Conservation (phyloP, 2,113 vertebrate species). For the Ranitomeya variabilis region DNA sequence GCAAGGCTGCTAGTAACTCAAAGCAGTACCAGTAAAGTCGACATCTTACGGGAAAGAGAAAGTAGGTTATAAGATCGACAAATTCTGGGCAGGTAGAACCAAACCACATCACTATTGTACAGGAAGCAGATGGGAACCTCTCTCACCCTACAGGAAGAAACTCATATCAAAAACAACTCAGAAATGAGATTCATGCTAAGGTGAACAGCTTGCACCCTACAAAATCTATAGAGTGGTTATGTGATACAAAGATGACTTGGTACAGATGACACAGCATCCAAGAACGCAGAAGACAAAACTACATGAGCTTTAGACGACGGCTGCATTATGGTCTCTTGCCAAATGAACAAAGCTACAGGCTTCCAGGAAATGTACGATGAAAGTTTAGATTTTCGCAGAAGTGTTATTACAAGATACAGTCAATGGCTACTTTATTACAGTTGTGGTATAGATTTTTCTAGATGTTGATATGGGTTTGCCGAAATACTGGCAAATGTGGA, state of each 20-base stretch:
- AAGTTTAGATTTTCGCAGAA: slow-evolving; percentile 38
- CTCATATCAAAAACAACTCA: slow-evolving; percentile 54
- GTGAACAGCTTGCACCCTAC: not conserved
- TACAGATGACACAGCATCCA: slow-evolving; percentile 30
- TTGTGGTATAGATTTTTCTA: no score
- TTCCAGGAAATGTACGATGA: slow-evolving; percentile 36
- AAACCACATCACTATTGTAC: slow-evolving; percentile 71
- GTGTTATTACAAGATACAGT: not conserved
- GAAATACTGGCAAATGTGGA: no score
- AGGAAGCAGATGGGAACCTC: slow-evolving; percentile 70
- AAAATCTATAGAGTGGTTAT: not conserved
- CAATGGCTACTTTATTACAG: no score
- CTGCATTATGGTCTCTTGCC: not conserved
- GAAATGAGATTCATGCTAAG: slow-evolving; percentile 47
- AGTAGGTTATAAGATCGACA: slow-evolving; percentile 85
- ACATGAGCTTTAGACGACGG: not conserved
- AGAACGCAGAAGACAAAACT: not conserved
- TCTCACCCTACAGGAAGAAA: slow-evolving; percentile 70
- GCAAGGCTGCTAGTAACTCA: slow-evolving; percentile 70
- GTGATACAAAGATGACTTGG: not conserved
- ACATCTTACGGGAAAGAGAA: slow-evolving; percentile 83
- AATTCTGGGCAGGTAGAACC: slow-evolving; percentile 67
- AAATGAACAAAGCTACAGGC: not conserved
- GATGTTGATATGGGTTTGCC: no score
- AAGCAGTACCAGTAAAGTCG: slow-evolving; percentile 69